phyloP scores from a whole-genome alignment of 2,888 invertebrate genomes.

The Lamproptera curius region DNA sequence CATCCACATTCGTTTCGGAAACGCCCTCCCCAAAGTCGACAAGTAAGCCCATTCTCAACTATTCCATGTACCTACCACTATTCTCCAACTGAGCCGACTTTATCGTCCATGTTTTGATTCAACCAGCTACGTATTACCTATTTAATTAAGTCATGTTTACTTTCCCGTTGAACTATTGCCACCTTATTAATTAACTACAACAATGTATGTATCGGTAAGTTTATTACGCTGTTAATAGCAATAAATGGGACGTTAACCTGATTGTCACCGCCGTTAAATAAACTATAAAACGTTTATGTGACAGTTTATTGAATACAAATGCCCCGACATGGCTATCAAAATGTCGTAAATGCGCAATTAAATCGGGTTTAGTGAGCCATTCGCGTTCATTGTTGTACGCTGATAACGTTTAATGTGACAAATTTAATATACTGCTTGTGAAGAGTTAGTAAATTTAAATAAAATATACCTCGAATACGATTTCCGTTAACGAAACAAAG shows the following conservation, averaged over 20 bases:
- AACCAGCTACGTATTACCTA: too few species aligned
- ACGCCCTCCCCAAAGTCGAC: constrained; percentile 26
- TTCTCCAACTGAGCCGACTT: neutral
- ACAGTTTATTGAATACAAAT: constrained; percentile 28
- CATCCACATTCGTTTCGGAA: constrained; percentile 69
- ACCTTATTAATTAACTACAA: neutral
- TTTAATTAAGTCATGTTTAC: neutral
- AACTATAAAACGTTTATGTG: constrained; percentile 31
- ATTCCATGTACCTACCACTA: too few species aligned
- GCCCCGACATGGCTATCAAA: constrained; percentile 25
- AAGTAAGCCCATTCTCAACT: too few species aligned
- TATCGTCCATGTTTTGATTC: too few species aligned
- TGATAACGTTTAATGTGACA: neutral
- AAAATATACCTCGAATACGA: too few species aligned
- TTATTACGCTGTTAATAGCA: constrained; percentile 2
- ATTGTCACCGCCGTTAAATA: constrained; percentile 30
- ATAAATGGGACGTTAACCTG: constrained; percentile 28
- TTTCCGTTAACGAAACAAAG: neutral
- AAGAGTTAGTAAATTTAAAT: too few species aligned
- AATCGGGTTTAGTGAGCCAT: constrained; percentile 36
- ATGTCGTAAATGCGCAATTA: constrained; percentile 38
- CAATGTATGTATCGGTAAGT: constrained; percentile 19
- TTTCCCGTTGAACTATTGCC: neutral
- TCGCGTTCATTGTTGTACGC: constrained; percentile 36
- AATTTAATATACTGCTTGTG: neutral